Evolutionary conservation across 1,140 invertebrate genomes (phyloP), one percentile per base, ranked within the genome.

Genomic region (Triops longicaudatus): DNA sequence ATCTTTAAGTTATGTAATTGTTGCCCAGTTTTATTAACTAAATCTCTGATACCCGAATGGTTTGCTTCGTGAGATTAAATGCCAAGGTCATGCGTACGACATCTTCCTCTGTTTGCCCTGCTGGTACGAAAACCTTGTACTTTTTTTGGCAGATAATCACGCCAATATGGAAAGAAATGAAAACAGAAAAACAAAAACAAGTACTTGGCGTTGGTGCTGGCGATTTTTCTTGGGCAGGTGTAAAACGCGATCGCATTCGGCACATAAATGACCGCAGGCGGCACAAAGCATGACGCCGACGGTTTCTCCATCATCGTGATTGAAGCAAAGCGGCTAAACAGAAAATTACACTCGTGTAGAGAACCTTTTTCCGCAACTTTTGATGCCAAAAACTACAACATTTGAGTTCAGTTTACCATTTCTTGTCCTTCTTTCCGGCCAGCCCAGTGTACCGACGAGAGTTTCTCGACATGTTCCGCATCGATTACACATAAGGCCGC

Each of bases 291-390:
- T 95, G 71, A 98, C 93, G 1, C 97, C 97, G 1, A 90, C 87
- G 0, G 97, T 99, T 82, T 95, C 91, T 1, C 94, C 94, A 83
- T 99, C 97, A 83, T 99, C 97, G 83, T 99, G 97, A 84, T 99
- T 99, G 74, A 89, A 91, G 85, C 97, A 99, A 41, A 91, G 91
- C 7, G 92, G 91, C 89, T 91, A 82, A 28, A 83, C 26, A 43
- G 12, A 72, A 73, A 79, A 73, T 44, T 63, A 26, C 14, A 31
- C 17, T 74, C 14, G 27, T 77, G 14, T 26, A 31, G 27, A 50
- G 76, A 78, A 75, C 7, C 17, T 26, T 75, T 37, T 22, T 74
- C 71, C 28, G 17, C 28, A 76, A 77, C 31, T 73, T 75, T 75
- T 72, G 17, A 37, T 27, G 27, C 42, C 22, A 79, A 27, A 27